Evolutionary conservation across 2,888 invertebrate genomes (phyloP).

Genomic region (Zygogramma bicolorata): DNA sequence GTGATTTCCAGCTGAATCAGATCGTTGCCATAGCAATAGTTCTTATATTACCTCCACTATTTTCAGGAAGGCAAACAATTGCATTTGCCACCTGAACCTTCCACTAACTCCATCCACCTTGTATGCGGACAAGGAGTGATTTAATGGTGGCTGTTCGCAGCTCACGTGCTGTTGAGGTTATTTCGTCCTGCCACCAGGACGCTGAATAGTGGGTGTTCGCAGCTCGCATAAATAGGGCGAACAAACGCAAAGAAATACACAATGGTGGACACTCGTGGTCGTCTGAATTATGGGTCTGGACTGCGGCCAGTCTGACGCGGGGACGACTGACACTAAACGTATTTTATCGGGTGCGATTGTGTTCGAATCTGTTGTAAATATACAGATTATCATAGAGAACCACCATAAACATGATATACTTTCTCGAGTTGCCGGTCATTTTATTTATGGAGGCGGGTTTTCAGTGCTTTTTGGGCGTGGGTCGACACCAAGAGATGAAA

Average conservation of each 20-base stretch:
- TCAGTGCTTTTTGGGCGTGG: neutral
- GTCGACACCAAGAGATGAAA: neutral
- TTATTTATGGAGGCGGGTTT: slow-evolving; percentile 34
- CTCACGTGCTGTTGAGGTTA: slow-evolving; percentile 31
- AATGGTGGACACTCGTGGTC: slow-evolving; percentile 51
- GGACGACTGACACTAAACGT: slow-evolving; percentile 54
- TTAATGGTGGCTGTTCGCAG: slow-evolving; percentile 20
- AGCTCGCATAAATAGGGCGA: slow-evolving; percentile 32
- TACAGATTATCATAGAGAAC: slow-evolving; percentile 51
- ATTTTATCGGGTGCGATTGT: slow-evolving; percentile 54
- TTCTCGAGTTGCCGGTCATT: slow-evolving; percentile 30
- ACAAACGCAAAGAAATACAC: slow-evolving; percentile 36
- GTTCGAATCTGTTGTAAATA: slow-evolving; percentile 56
- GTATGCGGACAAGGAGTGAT: neutral
- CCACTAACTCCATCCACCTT: neutral
- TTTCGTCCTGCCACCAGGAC: slow-evolving; percentile 25
- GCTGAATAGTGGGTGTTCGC: slow-evolving; percentile 40
- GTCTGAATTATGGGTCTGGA: slow-evolving; percentile 55
- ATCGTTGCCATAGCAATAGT: too few species aligned
- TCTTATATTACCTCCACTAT: too few species aligned
- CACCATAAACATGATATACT: slow-evolving; percentile 47
- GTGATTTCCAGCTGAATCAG: too few species aligned
- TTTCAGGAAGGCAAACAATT: too few species aligned
- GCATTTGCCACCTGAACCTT: neutral
- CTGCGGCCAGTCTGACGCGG: slow-evolving; percentile 35